A percentile compares a stretch with the other conserved stretches of the same genome.
phyloP scores from a whole-genome alignment of 2,888 invertebrate species.

The Lycia hirtaria region DNA sequence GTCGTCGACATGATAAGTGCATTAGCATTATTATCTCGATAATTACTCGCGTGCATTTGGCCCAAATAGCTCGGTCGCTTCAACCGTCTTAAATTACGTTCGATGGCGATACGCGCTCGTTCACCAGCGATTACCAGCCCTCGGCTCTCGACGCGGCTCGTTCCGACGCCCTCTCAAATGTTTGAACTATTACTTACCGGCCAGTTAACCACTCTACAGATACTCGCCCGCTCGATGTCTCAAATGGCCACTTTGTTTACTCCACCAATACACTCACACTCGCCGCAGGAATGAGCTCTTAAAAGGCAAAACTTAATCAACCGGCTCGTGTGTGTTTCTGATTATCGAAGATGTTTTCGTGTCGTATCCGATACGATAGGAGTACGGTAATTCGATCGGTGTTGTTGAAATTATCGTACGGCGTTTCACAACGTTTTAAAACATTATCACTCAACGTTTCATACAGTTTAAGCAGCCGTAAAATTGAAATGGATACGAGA shows the following conservation, averaged over 20 bases:
- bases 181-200: conserved; percentile 76
- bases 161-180: conserved; percentile 63
- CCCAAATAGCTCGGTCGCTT: conserved; percentile 78
- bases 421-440: conserved; percentile 21
- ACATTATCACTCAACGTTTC: conserved; percentile 8
- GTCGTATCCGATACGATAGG: conserved; percentile 41
- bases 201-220: conserved; percentile 61
- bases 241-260: conserved; percentile 67
- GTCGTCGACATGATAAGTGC: conserved; percentile 83
- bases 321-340: conserved; percentile 58
- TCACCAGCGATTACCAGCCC: conserved; percentile 60
- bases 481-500: conserved; percentile 42
- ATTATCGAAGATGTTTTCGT: conserved; percentile 58
- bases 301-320: conserved; percentile 70
- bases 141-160: conserved; percentile 43
- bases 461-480: conserved; percentile 19
- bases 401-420: conserved; percentile 25
- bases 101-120: conserved; percentile 63
- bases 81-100: conserved; percentile 76
- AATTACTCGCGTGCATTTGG: conserved; percentile 84
- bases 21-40: conserved; percentile 85
- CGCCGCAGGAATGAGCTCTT: conserved; percentile 60
- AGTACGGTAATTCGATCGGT: conserved; percentile 27
- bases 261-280: conserved; percentile 55
- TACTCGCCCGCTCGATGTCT: conserved; percentile 53